Base-by-base conservation (phyloP, 1,140 invertebrate species). In the Drosophila parabipectinata region DNA sequence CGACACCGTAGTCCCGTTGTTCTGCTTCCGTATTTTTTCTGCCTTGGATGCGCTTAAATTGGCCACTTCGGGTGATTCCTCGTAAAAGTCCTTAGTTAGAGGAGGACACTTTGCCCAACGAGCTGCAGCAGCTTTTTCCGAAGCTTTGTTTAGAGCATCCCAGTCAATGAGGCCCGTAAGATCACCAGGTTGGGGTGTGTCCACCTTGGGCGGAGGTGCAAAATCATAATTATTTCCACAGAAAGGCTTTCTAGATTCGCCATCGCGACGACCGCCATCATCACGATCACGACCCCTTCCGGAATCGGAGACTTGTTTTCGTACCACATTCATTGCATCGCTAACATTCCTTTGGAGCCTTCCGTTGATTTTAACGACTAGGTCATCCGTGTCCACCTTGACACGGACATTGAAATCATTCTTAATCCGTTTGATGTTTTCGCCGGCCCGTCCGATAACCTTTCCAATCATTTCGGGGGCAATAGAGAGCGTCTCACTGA, bases 1-100 rank as follows among this genome's bases (percentile, higher is more conserved):
- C 0, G 78, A 91, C 0, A 97, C 96, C 50, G 94, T 93, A 30
- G 97, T 97, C 48, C 97, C 95, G 90, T 97, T 96, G 61, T 95
- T 96, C 10, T 91, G 79, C 14, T 77, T 34, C 21, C 95, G 93
- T 73, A 96, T 95, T 53, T 92, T 69, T 5, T 92, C 91, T 0
- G 96, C 96, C 78, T 97, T 92, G 12, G 93, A 92, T 2, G 92
- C 61, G 28, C 93, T 84, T 93, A 98, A 95, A 15, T 93, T 93
- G 15, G 94, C 92, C 3, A 98, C 94, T 71, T 92, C 92, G 0
- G 94, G 94, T 84, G 96, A 93, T 93, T 98, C 97, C 72, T 94
- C 92, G 80, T 98, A 99, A 85, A 98, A 98, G 79, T 97, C 92
- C 92, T 98, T 98, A 3, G 94, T 92, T 12, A 98, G 93, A 2